Evolutionary conservation across 2,797 vertebrate genomes (phyloP).

Genomic region (Oceanodroma leucorhoa): DNA sequence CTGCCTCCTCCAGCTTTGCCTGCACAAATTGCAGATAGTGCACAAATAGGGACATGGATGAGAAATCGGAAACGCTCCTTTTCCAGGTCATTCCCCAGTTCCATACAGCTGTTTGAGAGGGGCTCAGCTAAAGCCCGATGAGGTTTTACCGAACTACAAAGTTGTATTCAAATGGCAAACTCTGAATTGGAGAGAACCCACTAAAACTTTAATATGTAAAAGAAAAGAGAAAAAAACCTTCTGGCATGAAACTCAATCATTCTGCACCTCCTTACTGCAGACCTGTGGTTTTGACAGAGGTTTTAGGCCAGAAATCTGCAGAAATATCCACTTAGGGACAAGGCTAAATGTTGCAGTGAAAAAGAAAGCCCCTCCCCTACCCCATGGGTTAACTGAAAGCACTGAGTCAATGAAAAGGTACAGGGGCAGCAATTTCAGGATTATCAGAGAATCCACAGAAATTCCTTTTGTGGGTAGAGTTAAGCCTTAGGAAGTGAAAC

Average conservation of each 20-base stretch:
- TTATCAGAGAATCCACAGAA: slow-evolving; percentile 63
- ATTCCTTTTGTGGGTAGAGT: slow-evolving; percentile 63
- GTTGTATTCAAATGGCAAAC: not conserved
- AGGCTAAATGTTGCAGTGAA: not conserved
- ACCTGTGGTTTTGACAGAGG: not conserved
- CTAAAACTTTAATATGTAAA: not conserved
- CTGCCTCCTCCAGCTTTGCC: not conserved
- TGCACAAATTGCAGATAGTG: not conserved
- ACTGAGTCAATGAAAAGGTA: slow-evolving; percentile 41
- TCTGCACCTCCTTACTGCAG: not conserved
- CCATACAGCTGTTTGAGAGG: not conserved
- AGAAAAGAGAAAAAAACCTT: not conserved
- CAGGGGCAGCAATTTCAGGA: slow-evolving; percentile 58
- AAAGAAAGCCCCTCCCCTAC: not conserved
- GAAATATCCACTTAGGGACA: not conserved
- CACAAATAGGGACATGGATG: not conserved
- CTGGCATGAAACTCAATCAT: fast-evolving
- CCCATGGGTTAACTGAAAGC: slow-evolving; percentile 35
- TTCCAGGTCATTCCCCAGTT: not conserved
- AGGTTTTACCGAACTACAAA: not conserved
- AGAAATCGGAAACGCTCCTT: not conserved
- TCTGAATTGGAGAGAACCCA: not conserved
- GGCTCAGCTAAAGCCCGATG: not conserved
- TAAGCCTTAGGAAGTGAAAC: slow-evolving; percentile 74
- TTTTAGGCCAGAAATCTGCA: not conserved